Evolutionary conservation across 2,797 vertebrate genomes (phyloP).

Genomic region (Lutjanus campechanus): DNA sequence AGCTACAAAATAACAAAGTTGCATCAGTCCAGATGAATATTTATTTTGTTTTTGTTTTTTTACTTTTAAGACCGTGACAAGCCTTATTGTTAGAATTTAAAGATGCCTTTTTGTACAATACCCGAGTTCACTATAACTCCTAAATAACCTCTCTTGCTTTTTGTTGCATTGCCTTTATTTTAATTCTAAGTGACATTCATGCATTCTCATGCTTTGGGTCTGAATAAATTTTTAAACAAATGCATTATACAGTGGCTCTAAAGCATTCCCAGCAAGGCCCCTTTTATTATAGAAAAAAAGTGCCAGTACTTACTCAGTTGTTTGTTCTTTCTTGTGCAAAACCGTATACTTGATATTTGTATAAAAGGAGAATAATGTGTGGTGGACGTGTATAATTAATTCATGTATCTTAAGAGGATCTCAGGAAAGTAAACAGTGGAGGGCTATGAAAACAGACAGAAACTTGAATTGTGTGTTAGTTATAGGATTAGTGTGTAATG

Average conservation of each 20-base stretch:
- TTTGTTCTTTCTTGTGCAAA: conserved; percentile 31
- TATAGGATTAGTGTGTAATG: not conserved
- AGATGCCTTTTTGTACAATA: conserved; percentile 5
- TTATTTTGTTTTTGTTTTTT: conserved; percentile 15
- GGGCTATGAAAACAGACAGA: not conserved
- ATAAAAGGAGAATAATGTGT: conserved; percentile 13
- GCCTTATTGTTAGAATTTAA: conserved; percentile 1
- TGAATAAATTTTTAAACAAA: conserved; percentile 60
- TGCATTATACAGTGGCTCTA: conserved; percentile 52
- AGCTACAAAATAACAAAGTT: not conserved
- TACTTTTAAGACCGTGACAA: not conserved
- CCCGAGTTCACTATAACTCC: conserved; percentile 17
- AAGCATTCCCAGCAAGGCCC: conserved; percentile 18
- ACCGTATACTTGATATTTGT: not conserved
- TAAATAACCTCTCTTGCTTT: conserved; percentile 2
- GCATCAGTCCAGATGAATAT: not conserved
- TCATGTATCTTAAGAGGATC: conserved; percentile 7
- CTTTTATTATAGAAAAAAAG: conserved; percentile 15
- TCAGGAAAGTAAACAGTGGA: conserved; percentile 10
- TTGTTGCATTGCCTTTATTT: conserved; percentile 28
- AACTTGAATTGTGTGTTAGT: not conserved
- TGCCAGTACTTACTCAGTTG: not conserved
- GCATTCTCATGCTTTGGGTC: conserved; percentile 52
- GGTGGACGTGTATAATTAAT: conserved; percentile 16
- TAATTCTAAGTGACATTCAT: conserved; percentile 54